Evolutionary conservation across 2,113 vertebrate species (phyloP).

Genomic region (Solenodon paradoxus): DNA sequence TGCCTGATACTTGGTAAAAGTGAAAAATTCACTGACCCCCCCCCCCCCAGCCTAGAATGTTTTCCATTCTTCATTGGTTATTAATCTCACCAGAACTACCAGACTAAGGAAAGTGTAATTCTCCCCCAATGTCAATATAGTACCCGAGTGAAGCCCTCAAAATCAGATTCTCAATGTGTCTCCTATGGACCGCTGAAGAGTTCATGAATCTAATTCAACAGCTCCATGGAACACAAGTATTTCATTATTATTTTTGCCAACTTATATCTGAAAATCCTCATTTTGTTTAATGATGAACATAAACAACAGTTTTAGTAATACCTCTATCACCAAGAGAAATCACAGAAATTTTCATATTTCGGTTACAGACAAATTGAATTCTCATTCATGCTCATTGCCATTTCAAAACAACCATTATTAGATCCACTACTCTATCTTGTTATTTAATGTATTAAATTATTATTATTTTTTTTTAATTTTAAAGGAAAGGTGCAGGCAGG

Average conservation of each 20-base stretch:
- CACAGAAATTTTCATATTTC: neutral
- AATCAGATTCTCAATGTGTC: too few species aligned
- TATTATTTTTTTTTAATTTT: too few species aligned
- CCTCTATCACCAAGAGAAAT: constrained; percentile 31
- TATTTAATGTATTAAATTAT: too few species aligned
- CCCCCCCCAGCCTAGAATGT: neutral
- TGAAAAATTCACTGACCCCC: neutral
- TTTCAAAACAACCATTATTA: neutral
- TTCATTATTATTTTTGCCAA: neutral
- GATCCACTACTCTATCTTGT: neutral
- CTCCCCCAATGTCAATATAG: neutral
- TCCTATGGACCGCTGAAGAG: neutral
- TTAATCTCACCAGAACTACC: neutral
- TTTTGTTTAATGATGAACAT: neutral
- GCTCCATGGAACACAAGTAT: neutral
- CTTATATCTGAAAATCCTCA: neutral
- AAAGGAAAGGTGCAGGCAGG: too few species aligned
- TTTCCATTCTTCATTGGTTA: constrained; percentile 14
- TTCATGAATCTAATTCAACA: neutral
- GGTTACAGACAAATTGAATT: neutral
- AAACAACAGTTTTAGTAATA: neutral
- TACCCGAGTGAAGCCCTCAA: neutral
- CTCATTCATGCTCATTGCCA: neutral
- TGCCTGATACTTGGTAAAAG: neutral
- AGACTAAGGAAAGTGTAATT: neutral